A percentile compares a stretch with the other conserved stretches of the same genome.
Evolutionary conservation across 1,140 invertebrate species (phyloP).

Genomic region (Plectrocnemia conspersa): DNA sequence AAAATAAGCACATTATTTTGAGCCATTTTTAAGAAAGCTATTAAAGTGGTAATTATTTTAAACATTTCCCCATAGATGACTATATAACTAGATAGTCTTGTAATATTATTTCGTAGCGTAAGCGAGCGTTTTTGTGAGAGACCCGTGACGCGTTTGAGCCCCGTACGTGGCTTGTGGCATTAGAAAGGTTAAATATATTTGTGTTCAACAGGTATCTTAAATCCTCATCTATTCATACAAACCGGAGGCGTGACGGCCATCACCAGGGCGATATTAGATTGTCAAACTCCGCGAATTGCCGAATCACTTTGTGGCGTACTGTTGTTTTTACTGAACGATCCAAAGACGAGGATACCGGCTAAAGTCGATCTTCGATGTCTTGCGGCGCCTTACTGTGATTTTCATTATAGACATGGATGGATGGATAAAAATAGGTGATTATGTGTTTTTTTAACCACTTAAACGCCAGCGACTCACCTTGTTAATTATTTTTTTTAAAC

Average conservation of each 20-base stretch:
- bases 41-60: too few species aligned
- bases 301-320: conserved; percentile 84
- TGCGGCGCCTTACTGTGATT: conserved; percentile 88
- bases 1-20: too few species aligned
- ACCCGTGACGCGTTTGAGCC: too few species aligned
- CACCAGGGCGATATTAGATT: conserved; percentile 74
- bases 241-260: conserved; percentile 81
- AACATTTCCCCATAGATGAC: too few species aligned
- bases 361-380: conserved; percentile 76
- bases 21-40: too few species aligned
- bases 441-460: conserved; percentile 19
- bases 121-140: too few species aligned
- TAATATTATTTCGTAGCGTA: too few species aligned
- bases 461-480: too few species aligned
- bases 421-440: conserved; percentile 54
- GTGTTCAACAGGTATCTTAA: conserved; percentile 76
- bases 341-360: conserved; percentile 68
- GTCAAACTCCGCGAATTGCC: conserved; percentile 69
- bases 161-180: too few species aligned
- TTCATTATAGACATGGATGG: conserved; percentile 66
- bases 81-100: too few species aligned
- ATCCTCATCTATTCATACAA: conserved; percentile 72
- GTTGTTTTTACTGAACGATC: conserved; percentile 82
- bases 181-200: too few species aligned
- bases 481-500: too few species aligned